These are phyloP conservation scores for Campylomormyrus numenius DNA, from an alignment of 2,113 vertebrate genomes.

Conservation along the genomic window DNA sequence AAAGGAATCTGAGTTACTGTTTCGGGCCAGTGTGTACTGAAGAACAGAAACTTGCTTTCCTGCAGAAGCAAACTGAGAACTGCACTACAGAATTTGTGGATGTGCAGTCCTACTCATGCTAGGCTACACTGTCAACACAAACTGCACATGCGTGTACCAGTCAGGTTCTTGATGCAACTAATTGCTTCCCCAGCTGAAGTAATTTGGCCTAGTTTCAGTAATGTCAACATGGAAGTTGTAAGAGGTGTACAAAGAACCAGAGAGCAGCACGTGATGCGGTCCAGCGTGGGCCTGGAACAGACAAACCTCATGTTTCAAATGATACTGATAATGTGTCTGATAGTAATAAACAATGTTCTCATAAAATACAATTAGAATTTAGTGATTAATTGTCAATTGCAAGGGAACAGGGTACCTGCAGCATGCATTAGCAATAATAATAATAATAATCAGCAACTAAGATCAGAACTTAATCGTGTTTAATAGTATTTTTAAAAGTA, in stretches of 20 bases:
- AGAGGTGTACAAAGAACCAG: background rate
- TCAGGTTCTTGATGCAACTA: background rate
- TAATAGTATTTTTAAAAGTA: background rate
- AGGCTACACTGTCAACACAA: background rate
- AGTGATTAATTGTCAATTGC: background rate
- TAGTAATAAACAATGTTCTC: background rate
- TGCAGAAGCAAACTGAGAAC: background rate
- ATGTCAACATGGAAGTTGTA: background rate
- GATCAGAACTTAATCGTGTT: background rate
- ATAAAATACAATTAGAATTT: background rate
- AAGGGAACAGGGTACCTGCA: background rate
- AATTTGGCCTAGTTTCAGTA: background rate
- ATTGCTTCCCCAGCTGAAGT: background rate
- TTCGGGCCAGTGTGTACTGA: background rate
- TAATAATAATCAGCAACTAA: background rate
- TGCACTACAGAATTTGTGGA: background rate
- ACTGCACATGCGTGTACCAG: background rate
- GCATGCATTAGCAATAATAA: background rate
- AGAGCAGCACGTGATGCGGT: background rate
- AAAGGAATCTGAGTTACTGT: background rate
- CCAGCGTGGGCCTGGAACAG: background rate
- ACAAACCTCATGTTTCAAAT: background rate
- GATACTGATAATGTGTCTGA: background rate
- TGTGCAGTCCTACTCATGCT: background rate
- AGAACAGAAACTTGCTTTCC: background rate